phyloP scores from a whole-genome alignment of 2,888 invertebrate genomes.

The Pristionchus arcanus region DNA sequence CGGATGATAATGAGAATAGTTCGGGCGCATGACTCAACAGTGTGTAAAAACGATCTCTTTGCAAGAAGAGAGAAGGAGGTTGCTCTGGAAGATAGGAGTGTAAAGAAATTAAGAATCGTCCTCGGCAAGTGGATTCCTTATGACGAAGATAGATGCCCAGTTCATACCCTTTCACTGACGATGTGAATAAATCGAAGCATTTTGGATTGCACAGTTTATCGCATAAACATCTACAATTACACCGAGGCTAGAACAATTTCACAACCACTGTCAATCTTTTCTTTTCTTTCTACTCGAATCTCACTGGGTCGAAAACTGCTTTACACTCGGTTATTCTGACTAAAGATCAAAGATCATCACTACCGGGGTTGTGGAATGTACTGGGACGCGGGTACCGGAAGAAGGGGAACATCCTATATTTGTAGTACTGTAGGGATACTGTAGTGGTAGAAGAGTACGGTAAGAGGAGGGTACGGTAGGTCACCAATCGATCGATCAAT shows the following conservation, averaged over 20 bases:
- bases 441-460: neutral
- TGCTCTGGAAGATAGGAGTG: too few species aligned
- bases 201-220: conserved; percentile 19
- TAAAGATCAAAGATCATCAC: conserved; percentile 4
- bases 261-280: neutral
- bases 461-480: neutral
- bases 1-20: too few species aligned
- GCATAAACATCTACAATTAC: conserved; percentile 21
- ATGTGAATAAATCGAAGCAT: neutral
- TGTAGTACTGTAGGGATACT: neutral
- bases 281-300: neutral
- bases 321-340: neutral
- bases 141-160: too few species aligned
- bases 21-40: too few species aligned
- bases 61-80: too few species aligned
- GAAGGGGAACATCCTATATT: conserved; percentile 25
- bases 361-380: neutral
- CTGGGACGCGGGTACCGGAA: neutral
- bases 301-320: neutral
- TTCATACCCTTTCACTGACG: too few species aligned
- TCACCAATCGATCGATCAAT: neutral
- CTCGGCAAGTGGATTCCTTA: too few species aligned
- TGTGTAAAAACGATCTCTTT: too few species aligned
- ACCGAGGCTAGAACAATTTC: neutral
- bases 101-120: too few species aligned